Evolutionary conservation across 1,140 invertebrate species (phyloP), one percentile per base, ranked within the genome.

Genomic region (Orchesella cincta): DNA sequence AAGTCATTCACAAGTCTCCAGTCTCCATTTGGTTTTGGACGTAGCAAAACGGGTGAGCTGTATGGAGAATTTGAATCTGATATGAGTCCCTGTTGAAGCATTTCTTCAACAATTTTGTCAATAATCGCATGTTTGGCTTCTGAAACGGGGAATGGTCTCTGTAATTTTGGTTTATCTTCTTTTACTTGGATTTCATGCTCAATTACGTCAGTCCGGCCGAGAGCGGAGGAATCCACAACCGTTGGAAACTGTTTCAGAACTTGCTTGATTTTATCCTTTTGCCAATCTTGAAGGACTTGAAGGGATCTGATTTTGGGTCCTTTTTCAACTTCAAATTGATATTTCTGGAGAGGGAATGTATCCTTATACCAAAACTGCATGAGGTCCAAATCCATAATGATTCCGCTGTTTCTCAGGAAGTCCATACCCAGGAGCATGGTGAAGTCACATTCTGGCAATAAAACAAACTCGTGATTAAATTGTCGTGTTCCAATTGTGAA

Each of bases 1-100:
- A 28, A 79, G n/a, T 79, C 78, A 0, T 77, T 23, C 8, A 39
- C 33, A 39, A 78, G 54, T 2, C 76, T 52, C 33, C 28, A 78
- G 1, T 52, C 36, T 23, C 77, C 73, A 52, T 75, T 23, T 0
- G 77, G 73, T n/a, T 78, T 78, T 29, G 57, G 33, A 0, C 71
- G 31, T 35, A 78, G 29, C 2, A 78, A 18, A 20, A 78, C 62
- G 1, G 77, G 77, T 1, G 72, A 73, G 23, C 72, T 26, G 39
- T 33, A 78, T 23, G 71, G 39, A 8, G 77, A 78, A 0, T 62
- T 74, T 2, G 54, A 70, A 28, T 33, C 33, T 34, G 26, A 23
- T 29, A 78, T 70, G 0, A 78, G 33, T 35, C 71, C 73, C 29
- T 74, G 23, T 18, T 54, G 1, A n/a, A 78, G 1, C 77, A 78